Evolutionary conservation across 2,888 invertebrate species (phyloP).

Genomic region (Dioctria linearis): DNA sequence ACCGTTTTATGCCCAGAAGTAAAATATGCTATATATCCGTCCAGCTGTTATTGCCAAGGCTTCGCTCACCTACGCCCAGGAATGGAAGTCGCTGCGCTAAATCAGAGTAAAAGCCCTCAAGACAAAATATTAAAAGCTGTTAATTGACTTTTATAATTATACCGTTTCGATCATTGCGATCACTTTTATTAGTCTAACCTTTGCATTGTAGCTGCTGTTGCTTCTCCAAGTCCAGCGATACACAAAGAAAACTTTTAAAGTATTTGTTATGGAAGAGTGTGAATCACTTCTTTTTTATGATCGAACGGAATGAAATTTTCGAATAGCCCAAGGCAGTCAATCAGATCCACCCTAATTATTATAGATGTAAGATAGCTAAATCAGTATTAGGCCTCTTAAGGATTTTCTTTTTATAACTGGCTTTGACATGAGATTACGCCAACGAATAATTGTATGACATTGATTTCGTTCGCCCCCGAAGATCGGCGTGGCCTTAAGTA

Average conservation of each 20-base stretch:
- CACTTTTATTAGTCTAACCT: background rate
- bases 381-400: constrained; percentile 8
- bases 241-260: constrained; percentile 19
- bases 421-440: constrained; percentile 54
- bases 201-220: constrained; percentile 15
- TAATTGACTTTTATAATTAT: constrained; percentile 57
- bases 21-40: constrained; percentile 4
- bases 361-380: background rate
- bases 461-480: constrained; percentile 32
- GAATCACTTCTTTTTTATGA: constrained; percentile 5
- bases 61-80: constrained; percentile 27
- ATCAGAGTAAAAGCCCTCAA: constrained; percentile 20
- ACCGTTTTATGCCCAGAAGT: constrained; percentile 29
- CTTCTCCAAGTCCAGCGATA: background rate
- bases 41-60: constrained; percentile 11
- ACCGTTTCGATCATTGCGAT: constrained; percentile 34
- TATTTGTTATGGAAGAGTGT: background rate
- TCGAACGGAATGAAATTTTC: background rate
- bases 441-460: constrained; percentile 46
- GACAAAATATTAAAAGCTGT: constrained; percentile 52
- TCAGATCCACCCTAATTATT: constrained; percentile 33
- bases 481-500: constrained; percentile 9
- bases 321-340: constrained; percentile 1
- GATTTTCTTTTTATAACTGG: constrained; percentile 34
- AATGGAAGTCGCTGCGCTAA: background rate